phyloP scores from a whole-genome alignment of 2,113 vertebrate genomes.

The Camelus bactrianus region DNA sequence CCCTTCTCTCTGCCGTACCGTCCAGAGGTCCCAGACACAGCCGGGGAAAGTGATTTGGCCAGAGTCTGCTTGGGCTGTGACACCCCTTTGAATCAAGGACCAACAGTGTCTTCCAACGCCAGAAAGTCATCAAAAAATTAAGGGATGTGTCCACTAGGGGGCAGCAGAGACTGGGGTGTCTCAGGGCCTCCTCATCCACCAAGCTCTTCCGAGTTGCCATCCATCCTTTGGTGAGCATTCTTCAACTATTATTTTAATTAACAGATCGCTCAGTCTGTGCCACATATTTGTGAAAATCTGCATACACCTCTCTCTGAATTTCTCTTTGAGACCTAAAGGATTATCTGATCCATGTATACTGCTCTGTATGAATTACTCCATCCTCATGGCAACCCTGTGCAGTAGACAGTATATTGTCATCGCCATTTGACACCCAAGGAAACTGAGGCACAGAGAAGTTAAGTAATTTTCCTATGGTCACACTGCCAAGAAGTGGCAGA shows the following conservation, averaged over 20 bases:
- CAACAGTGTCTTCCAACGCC: rapidly evolving
- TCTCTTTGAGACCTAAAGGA: background rate
- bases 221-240: background rate
- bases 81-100: background rate
- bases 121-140: background rate
- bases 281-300: background rate
- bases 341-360: background rate
- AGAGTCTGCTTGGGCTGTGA: background rate
- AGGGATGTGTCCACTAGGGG: background rate
- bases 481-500: background rate
- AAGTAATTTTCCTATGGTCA: background rate
- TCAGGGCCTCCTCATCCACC: rapidly evolving
- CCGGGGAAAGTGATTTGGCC: background rate
- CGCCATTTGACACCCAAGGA: background rate
- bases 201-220: rapidly evolving
- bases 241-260: background rate
- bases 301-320: background rate
- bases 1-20: background rate
- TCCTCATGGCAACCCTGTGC: background rate
- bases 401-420: rapidly evolving
- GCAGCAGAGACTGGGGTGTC: slow-evolving; percentile 41
- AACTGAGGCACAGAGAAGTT: background rate
- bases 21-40: background rate
- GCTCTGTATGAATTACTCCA: rapidly evolving
- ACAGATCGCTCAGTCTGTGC: background rate